Evolutionary conservation across 2,113 vertebrate genomes (phyloP).

Genomic region (Thomomys bottae): DNA sequence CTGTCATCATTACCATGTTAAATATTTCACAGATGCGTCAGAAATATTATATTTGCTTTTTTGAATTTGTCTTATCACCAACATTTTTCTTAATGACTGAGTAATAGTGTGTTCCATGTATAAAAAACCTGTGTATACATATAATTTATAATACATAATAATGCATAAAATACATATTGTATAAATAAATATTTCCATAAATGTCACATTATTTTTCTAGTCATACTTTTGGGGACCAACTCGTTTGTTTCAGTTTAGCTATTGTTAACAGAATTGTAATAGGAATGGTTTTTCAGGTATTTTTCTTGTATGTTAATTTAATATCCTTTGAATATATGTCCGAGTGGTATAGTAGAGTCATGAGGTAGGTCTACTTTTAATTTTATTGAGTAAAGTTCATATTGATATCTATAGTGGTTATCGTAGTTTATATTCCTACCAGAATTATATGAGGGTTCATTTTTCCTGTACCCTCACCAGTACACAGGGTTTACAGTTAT

Average conservation of each 20-base stretch:
- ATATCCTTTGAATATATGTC: not conserved
- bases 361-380: not conserved
- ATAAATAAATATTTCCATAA: no score
- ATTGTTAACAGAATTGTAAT: not conserved
- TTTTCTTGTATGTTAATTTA: not conserved
- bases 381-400: no score
- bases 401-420: no score
- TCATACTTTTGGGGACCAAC: no score
- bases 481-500: no score
- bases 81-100: not conserved
- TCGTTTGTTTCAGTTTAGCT: no score
- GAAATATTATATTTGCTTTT: not conserved
- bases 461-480: no score
- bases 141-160: not conserved
- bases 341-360: not conserved
- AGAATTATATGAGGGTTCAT: no score
- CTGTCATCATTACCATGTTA: no score
- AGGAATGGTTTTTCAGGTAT: not conserved
- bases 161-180: not conserved
- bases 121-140: not conserved
- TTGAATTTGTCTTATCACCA: not conserved
- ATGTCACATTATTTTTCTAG: no score
- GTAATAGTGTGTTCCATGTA: not conserved
- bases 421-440: no score
- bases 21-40: no score